Evolutionary conservation across 2,113 vertebrate species (phyloP).

Genomic region (Notiomystis cincta): DNA sequence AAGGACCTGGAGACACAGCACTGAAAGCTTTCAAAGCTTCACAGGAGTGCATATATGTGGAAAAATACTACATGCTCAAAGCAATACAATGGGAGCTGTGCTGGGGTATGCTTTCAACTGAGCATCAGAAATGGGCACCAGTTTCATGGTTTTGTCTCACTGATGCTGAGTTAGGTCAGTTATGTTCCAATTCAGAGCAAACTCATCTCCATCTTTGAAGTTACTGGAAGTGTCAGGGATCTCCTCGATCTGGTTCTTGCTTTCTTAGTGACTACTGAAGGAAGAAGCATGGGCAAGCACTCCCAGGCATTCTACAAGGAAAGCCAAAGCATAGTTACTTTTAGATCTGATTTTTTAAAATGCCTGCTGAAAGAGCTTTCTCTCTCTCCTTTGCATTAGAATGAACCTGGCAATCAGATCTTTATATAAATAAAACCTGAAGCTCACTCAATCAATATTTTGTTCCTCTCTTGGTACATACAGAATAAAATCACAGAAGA

Average conservation of each 20-base stretch:
- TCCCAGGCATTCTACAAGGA: neutral
- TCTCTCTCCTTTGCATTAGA: conserved; percentile 25
- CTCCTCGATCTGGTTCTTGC: neutral
- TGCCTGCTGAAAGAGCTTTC: conserved; percentile 15
- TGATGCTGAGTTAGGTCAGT: neutral
- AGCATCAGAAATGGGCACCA: neutral
- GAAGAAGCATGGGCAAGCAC: neutral
- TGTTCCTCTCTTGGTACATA: neutral
- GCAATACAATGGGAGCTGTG: neutral
- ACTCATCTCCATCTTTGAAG: neutral
- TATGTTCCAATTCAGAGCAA: neutral
- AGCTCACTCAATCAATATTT: conserved; percentile 25
- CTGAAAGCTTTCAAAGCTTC: neutral
- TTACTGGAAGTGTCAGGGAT: neutral
- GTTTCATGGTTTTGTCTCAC: neutral
- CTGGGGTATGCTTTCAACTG: neutral
- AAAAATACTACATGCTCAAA: neutral
- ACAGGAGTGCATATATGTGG: neutral
- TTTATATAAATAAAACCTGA: conserved; percentile 42
- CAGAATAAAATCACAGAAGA: neutral
- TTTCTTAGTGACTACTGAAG: neutral
- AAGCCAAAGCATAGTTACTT: neutral
- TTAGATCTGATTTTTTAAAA: conserved; percentile 3
- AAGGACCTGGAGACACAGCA: neutral
- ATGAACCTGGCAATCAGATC: conserved; percentile 50